These are phyloP conservation scores for Xanthorhoe designata DNA, from an alignment of 2,888 invertebrate species.

Conservation along the genomic window DNA sequence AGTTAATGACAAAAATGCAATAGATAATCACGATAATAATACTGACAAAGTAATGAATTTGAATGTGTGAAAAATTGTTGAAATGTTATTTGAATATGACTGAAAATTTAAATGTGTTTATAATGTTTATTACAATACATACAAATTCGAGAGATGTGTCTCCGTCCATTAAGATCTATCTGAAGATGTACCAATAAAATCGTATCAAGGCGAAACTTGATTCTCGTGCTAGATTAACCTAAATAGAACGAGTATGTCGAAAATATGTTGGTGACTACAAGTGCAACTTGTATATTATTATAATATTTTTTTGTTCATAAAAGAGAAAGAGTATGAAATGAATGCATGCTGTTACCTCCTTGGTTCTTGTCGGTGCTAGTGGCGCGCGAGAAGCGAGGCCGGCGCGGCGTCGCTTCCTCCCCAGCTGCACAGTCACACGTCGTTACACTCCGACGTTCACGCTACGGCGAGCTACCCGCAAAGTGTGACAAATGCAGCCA, in stretches of 20 bases:
- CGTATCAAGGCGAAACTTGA: neutral
- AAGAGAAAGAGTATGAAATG: conserved; percentile 7
- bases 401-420: conserved; percentile 75
- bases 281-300: neutral
- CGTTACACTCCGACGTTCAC: conserved; percentile 26
- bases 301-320: neutral
- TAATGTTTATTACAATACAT: conserved; percentile 13
- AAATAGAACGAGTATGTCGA: neutral
- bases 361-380: conserved; percentile 81
- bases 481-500: neutral
- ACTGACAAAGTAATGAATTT: conserved; percentile 4
- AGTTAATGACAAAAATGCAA: conserved; percentile 27
- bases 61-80: too few species aligned
- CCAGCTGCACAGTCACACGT: conserved; percentile 48
- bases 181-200: neutral
- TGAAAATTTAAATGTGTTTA: conserved; percentile 10
- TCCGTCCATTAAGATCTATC: neutral
- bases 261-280: neutral
- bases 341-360: conserved; percentile 61
- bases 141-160: neutral
- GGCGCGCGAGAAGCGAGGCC: conserved; percentile 83
- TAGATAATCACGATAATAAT: conserved; percentile 14
- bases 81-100: conserved; percentile 3
- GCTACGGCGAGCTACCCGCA: neutral
- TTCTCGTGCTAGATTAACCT: conserved; percentile 1